Conservation (phyloP, 37 sponge, comb jelly and placozoan genomes). For the Ianthella basta region DNA sequence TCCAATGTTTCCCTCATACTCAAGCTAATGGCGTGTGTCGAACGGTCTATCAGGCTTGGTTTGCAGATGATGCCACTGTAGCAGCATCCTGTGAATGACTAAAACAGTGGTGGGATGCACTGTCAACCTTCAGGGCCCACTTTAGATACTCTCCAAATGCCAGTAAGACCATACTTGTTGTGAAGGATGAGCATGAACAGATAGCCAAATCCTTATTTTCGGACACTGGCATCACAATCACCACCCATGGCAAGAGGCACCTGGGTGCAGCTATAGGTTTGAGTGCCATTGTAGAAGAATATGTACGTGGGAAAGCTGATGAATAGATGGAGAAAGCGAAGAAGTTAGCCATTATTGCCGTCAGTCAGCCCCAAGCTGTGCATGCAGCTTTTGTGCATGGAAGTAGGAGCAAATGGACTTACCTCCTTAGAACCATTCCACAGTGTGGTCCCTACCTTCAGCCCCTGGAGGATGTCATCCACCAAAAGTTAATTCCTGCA, state of each 20-base stretch:
- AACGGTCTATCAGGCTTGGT: constrained; percentile 18
- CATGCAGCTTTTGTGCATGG: constrained; percentile 30
- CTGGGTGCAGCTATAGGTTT: constrained; percentile 29
- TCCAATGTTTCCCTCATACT: constrained; percentile 8
- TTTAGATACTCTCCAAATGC: constrained; percentile 31
- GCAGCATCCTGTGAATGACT: not conserved
- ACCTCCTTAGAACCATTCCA: constrained; percentile 21
- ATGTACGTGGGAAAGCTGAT: constrained; percentile 8
- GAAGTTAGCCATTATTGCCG: constrained; percentile 18
- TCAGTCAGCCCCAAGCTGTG: constrained; percentile 28
- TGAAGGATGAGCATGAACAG: constrained; percentile 15
- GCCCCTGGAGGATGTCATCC: constrained; percentile 29
- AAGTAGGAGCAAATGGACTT: constrained; percentile 19
- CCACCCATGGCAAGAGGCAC: constrained; percentile 31
- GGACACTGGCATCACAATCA: constrained; percentile 23
- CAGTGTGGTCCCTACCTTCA: constrained; percentile 3
- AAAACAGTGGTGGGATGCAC: constrained; percentile 29
- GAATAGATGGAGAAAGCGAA: constrained; percentile 25
- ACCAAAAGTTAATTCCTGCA: constrained; percentile 21
- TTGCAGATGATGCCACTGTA: constrained; percentile 31
- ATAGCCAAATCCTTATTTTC: constrained; percentile 5
- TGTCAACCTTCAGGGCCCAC: constrained; percentile 14
- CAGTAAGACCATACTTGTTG: constrained; percentile 16
- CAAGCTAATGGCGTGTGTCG: constrained; percentile 23
- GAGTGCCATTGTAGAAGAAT: not conserved